Base-by-base conservation (phyloP, 2,113 vertebrate species). In the Hyla sarda region DNA sequence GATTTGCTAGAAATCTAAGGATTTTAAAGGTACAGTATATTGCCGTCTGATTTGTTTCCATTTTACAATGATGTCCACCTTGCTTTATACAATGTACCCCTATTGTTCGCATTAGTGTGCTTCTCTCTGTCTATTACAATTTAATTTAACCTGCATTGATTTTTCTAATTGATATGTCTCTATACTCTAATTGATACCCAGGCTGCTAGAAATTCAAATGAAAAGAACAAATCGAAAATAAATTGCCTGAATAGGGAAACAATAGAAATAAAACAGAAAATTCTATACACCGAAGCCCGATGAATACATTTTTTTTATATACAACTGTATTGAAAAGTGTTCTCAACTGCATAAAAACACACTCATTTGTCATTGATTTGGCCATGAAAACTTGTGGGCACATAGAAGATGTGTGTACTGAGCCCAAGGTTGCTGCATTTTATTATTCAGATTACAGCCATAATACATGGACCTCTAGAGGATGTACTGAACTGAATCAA, bases 91-190 rank as follows among this genome's bases (percentile, higher is more conserved):
- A 54, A 77, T 77, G 74, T 77, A 52, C 17, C 73, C n/a, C 45
- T 41, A 76, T 50, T 76, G 47, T 52, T 25, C 21, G 25, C 11
- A n/a, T 76, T 75, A 50, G 28, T 45, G n/a, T 48, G 28, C 30
- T 28, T 23, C 25, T 52, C 28, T 30, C n/a, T 14, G 16, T 50
- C 12, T 52, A 54, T 32, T 52, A 23, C 25, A 21, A 77, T 54
- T 54, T 77, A 19, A 77, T 54, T 77, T 19, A 76, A 7, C 25
- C 25, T 52, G n/a, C 12, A 52, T 52, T 77, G 47, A 52, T 52
- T 77, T 52, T 54, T 50, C 30, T 32, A 52, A 77, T 77, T 52
- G 45, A 50, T 50, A 52, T 52, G 28, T 77, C 48, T 21, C 74
- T 77, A 32, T n/a, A 12, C 17, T 54, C 54, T 77, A 77, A 77